Evolutionary conservation across 53 echinoderm and acorn worm species (phyloP).

Genomic region (Patiria pectinifera): DNA sequence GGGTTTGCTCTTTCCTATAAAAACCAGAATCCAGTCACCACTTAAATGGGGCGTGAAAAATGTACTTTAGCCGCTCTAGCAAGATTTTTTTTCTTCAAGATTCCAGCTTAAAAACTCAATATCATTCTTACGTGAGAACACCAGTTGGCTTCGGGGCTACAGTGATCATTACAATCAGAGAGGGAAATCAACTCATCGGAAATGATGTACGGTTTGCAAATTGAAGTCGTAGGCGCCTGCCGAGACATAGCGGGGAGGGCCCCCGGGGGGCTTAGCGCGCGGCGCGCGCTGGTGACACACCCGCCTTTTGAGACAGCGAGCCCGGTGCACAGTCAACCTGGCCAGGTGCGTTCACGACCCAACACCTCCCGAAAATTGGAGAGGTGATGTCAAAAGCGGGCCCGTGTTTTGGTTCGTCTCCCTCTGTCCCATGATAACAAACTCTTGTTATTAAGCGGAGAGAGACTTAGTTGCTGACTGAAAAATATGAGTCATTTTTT

Average conservation of each 20-base stretch:
- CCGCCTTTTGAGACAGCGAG: slow-evolving; percentile 27
- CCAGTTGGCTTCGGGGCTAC: slow-evolving; percentile 63
- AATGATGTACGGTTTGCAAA: slow-evolving; percentile 1
- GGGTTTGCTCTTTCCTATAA: neutral
- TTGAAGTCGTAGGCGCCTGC: slow-evolving; percentile 21
- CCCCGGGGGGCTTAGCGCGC: slow-evolving; percentile 42
- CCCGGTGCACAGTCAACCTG: slow-evolving; percentile 49
- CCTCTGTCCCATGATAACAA: slow-evolving; percentile 36
- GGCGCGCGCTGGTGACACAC: slow-evolving; percentile 26
- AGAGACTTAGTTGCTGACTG: neutral
- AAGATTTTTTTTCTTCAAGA: neutral
- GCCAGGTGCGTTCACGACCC: slow-evolving; percentile 61
- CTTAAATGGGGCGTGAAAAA: slow-evolving; percentile 62
- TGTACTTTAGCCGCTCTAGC: slow-evolving; percentile 34
- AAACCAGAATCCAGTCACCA: slow-evolving; percentile 7
- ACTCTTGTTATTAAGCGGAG: neutral
- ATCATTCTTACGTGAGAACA: slow-evolving; percentile 17
- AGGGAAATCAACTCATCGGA: slow-evolving; percentile 2
- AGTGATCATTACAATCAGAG: slow-evolving; percentile 38
- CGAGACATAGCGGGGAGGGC: slow-evolving; percentile 24
- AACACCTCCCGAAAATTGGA: slow-evolving; percentile 50
- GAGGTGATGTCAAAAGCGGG: slow-evolving; percentile 48
- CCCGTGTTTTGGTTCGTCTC: slow-evolving; percentile 24
- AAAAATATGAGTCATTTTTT: slow-evolving; percentile 8
- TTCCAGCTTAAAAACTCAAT: neutral